phyloP scores from a whole-genome alignment of 30 jellyfish, hydroid and myxozoan species.

The Turritopsis dohrnii region DNA sequence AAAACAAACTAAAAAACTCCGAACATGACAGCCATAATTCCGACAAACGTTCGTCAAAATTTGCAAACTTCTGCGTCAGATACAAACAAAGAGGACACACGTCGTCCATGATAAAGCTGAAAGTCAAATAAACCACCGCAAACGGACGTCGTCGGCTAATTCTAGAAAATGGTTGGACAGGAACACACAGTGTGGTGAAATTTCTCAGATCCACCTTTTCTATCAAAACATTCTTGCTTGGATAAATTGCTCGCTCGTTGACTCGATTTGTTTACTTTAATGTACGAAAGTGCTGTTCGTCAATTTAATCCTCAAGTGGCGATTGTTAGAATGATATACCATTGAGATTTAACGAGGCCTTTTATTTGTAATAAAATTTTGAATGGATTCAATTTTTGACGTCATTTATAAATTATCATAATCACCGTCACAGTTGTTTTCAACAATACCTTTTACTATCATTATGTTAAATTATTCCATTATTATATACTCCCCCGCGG shows the following conservation, averaged over 20 bases:
- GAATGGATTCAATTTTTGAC: neutral
- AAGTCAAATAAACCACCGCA: neutral
- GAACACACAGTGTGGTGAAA: too few species aligned
- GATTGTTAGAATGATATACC: too few species aligned
- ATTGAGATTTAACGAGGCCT: neutral
- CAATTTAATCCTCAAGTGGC: too few species aligned
- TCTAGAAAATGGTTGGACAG: too few species aligned
- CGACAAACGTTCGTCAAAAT: neutral
- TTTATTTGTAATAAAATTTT: neutral
- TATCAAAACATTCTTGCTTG: neutral
- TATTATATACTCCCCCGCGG: neutral
- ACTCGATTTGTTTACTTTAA: neutral
- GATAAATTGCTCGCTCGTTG: too few species aligned
- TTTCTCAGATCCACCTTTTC: neutral
- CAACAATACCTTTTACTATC: neutral
- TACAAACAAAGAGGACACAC: slow-evolving; percentile 3
- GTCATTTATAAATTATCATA: neutral
- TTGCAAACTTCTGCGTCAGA: neutral
- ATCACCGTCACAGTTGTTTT: neutral
- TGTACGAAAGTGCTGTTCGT: too few species aligned
- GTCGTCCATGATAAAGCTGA: neutral
- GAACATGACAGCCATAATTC: neutral
- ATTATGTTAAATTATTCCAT: neutral
- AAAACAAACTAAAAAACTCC: neutral
- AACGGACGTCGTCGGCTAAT: too few species aligned